phyloP scores from a whole-genome alignment of 2,113 vertebrate species.

The Neopipo cinnamomea region DNA sequence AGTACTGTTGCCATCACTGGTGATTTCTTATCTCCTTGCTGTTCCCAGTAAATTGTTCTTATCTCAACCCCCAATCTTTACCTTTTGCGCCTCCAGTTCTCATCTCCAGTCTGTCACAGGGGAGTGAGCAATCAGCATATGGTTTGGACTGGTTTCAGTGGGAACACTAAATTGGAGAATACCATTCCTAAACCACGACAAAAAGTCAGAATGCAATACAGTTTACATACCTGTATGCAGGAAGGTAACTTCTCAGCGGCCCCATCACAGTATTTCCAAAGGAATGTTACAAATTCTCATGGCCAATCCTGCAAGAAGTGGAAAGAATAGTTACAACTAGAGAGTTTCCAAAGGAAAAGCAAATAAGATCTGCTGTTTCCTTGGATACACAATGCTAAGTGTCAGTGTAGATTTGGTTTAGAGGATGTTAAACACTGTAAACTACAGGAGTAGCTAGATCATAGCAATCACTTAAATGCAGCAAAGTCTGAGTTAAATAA shows the following conservation, averaged over 20 bases:
- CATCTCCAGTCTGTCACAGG: neutral
- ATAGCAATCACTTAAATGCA: neutral
- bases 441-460: neutral
- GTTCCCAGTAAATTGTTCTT: neutral
- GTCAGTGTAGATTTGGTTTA: neutral
- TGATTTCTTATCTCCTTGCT: neutral
- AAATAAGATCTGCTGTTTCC: neutral
- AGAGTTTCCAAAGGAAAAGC: neutral
- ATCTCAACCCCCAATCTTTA: neutral
- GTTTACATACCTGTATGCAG: slow-evolving; percentile 37
- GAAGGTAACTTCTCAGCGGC: neutral
- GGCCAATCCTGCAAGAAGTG: neutral
- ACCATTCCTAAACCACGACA: neutral
- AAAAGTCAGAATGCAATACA: neutral
- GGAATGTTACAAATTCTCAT: neutral
- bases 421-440: slow-evolving; percentile 11
- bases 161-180: neutral
- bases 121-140: neutral
- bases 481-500: neutral
- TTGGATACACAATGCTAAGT: neutral
- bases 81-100: neutral
- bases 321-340: neutral
- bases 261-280: neutral
- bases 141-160: neutral
- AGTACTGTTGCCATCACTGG: neutral